Evolutionary conservation across 2,113 vertebrate genomes (phyloP), one percentile per base, ranked within the genome.

Genomic region (Neomonachus schauinslandi): DNA sequence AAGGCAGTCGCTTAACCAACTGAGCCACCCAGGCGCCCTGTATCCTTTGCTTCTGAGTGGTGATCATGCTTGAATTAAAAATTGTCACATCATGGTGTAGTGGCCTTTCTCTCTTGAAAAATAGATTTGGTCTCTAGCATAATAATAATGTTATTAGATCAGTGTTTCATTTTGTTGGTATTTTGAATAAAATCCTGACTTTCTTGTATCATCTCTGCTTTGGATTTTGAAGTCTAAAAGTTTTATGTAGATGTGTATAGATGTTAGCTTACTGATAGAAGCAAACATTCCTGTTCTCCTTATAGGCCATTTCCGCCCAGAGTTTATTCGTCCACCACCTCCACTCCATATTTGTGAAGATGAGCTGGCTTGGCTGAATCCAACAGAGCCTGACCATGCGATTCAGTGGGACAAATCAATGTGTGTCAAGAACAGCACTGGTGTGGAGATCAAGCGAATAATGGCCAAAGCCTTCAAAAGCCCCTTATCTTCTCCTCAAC

Each of bases 401-500:
- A 97, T 99, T 94, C 99, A 99, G 95, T 99, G 99, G 99, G 99
- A 99, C 97, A 99, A 99, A 12, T 99, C 99, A 69, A 99, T 99
- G 99, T 99, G 99, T 55, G 99, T 99, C 85, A 99, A 99, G 98
- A 99, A 99, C 95, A 99, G 99, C 98, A 99, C 99, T 0, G 99
- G 99, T 15, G 98, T 99, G 7, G 99, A 99, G 98, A 99, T 99
- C 98, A 99, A 99, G 95, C 99, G 99, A 91, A 99, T 99, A 98
- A 99, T 99, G 99, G 99, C 99, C 95, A 99, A 99, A 98, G 99
- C 99, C 97, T 99, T 99, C 98, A 99, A 99, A 99, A 99, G 99
- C 96, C 99, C 99, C 0, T 98, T 99, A 90, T 99, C 99, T 7
- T 99, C 99, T 57, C 99, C 99, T 79, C 99, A 99, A 87, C 99